phyloP scores from a whole-genome alignment of 1,140 invertebrate species.

The Leucophenga varia region DNA sequence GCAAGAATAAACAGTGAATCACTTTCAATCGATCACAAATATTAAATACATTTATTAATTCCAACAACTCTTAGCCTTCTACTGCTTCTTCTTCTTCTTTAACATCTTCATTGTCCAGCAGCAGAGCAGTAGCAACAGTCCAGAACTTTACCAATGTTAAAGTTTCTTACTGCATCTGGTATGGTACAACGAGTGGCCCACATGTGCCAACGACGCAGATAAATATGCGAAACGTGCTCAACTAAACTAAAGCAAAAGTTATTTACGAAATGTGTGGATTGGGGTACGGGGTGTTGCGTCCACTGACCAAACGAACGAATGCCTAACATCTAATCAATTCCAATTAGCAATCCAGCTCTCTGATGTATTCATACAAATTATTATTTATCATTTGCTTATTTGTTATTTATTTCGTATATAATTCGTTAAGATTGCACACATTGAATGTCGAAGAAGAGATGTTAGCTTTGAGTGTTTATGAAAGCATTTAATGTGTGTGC shows the following conservation, averaged over 20 bases:
- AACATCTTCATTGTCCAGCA: no score
- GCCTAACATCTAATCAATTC: slow-evolving; percentile 44
- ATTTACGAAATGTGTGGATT: no score
- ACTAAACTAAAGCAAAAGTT: no score
- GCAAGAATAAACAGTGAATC: slow-evolving; percentile 45
- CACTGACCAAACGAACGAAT: no score
- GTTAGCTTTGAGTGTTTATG: no score
- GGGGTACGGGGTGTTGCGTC: no score
- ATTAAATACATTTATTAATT: slow-evolving; percentile 50
- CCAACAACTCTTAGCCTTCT: slow-evolving; percentile 12
- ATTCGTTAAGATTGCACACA: no score
- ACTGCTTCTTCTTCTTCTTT: slow-evolving; percentile 12
- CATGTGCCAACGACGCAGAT: slow-evolving; percentile 52
- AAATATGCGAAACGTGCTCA: slow-evolving; percentile 46
- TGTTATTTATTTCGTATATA: slow-evolving; percentile 37
- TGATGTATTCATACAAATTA: slow-evolving; percentile 52
- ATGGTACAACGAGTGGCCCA: slow-evolving; percentile 13
- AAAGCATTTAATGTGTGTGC: no score
- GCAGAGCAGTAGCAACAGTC: not conserved
- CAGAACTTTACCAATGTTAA: no score
- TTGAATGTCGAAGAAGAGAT: no score
- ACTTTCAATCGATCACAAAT: slow-evolving; percentile 52
- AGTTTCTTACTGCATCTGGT: not conserved
- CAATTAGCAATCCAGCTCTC: slow-evolving; percentile 51
- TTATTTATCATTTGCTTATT: slow-evolving; percentile 54